Percentiles rank a stretch among this genome's conserved stretches.
Evolutionary conservation across 2,797 vertebrate species (phyloP).

Genomic region (Anas bahamensis): DNA sequence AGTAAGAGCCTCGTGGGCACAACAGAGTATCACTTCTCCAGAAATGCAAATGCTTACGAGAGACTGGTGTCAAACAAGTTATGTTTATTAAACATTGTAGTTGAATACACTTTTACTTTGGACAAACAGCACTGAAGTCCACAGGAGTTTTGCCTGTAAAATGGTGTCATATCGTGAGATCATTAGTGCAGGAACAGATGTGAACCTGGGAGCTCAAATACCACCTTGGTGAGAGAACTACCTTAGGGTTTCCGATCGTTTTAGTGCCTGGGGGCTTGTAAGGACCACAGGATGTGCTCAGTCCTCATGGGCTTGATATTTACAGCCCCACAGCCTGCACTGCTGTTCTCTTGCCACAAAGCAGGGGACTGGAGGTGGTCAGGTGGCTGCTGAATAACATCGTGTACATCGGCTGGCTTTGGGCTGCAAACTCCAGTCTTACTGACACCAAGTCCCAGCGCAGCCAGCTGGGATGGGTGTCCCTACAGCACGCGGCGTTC

Average conservation of each 20-base stretch:
- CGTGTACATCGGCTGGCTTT: accelerated
- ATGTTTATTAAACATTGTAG: neutral
- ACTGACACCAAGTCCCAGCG: neutral
- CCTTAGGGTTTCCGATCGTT: neutral
- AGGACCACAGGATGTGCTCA: neutral
- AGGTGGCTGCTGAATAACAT: neutral
- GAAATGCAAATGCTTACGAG: neutral
- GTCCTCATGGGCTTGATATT: neutral
- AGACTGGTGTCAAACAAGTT: neutral
- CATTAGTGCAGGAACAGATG: neutral
- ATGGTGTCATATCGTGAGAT: neutral
- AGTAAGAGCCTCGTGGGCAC: neutral
- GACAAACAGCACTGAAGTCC: neutral
- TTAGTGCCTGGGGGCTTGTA: neutral
- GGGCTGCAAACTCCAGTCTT: neutral
- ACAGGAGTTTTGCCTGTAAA: neutral
- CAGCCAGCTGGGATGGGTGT: accelerated
- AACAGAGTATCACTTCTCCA: neutral
- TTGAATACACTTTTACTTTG: neutral
- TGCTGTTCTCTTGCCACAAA: neutral
- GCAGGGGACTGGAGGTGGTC: neutral
- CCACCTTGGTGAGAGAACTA: neutral
- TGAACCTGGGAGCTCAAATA: neutral
- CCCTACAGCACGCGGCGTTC: neutral
- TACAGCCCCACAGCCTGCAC: neutral